These are phyloP conservation scores for Buteo buteo DNA, from an alignment of 2,113 vertebrate genomes.

Conservation along the genomic window DNA sequence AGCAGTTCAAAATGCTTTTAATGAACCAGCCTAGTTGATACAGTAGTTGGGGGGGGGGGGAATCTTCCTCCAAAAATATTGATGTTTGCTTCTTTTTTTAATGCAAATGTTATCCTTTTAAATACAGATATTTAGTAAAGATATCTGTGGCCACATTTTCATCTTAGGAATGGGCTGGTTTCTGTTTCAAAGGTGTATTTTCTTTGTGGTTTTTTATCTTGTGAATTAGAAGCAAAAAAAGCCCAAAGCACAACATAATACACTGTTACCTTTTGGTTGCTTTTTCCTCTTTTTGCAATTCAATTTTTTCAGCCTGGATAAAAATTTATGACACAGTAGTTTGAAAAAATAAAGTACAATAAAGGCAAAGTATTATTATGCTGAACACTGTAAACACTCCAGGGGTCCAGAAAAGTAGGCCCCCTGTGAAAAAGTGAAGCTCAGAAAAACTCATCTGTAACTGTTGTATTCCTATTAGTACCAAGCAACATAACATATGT, in stretches of 20 bases:
- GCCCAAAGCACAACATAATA: neutral
- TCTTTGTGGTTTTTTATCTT: neutral
- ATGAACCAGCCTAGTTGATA: neutral
- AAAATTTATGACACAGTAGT: neutral
- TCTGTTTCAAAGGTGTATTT: neutral
- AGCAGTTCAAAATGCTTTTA: neutral
- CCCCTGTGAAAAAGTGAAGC: neutral
- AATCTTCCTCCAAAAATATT: neutral
- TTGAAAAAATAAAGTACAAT: neutral
- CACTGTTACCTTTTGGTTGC: neutral
- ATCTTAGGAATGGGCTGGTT: neutral
- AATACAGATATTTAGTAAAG: neutral
- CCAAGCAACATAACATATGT: fast-evolving
- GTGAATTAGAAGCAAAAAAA: neutral
- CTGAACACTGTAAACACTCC: neutral
- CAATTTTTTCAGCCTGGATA: neutral
- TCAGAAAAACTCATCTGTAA: neutral
- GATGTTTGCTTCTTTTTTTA: neutral
- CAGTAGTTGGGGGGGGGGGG: fast-evolving
- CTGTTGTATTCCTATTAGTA: neutral
- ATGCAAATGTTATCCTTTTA: neutral
- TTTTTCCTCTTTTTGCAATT: neutral
- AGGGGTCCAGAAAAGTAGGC: neutral
- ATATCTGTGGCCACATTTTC: neutral
- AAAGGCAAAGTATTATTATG: neutral